A percentile compares a stretch with the other conserved stretches of the same genome.
Evolutionary conservation across 2,888 invertebrate species (phyloP).

Genomic region (Sesia bembeciformis): DNA sequence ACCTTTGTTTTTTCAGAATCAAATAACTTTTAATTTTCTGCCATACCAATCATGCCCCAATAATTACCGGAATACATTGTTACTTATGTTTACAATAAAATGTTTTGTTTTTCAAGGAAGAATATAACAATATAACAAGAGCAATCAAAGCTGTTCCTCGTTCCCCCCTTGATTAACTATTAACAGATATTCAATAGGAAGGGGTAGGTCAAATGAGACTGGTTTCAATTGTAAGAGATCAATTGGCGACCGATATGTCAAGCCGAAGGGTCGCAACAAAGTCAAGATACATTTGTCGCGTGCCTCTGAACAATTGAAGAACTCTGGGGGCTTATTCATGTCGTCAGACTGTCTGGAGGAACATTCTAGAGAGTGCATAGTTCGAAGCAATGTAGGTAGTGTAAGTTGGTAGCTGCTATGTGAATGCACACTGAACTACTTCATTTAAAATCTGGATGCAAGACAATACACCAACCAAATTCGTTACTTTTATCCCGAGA

Average conservation of each 20-base stretch:
- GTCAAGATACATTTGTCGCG: constrained; percentile 2
- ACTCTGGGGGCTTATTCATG: not conserved
- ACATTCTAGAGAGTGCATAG: constrained; percentile 5
- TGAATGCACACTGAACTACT: no score
- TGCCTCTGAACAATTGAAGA: constrained; percentile 5
- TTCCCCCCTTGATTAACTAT: not conserved
- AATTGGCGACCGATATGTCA: constrained; percentile 9
- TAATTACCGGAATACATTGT: no score
- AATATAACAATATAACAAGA: not conserved
- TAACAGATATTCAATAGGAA: not conserved
- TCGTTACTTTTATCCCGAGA: no score
- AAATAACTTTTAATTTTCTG: no score
- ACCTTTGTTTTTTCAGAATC: no score
- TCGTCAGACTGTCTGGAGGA: constrained; percentile 12
- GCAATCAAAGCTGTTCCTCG: not conserved
- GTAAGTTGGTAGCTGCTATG: no score
- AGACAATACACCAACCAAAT: no score
- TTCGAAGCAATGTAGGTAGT: not conserved
- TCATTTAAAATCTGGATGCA: no score
- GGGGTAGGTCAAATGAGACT: not conserved
- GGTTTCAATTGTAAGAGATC: constrained; percentile 12
- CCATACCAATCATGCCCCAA: not conserved
- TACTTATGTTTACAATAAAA: not conserved
- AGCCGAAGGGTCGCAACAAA: not conserved
- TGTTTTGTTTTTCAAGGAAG: not conserved